Evolutionary conservation across 1,140 invertebrate genomes (phyloP).

Genomic region (Tachypleus tridentatus): DNA sequence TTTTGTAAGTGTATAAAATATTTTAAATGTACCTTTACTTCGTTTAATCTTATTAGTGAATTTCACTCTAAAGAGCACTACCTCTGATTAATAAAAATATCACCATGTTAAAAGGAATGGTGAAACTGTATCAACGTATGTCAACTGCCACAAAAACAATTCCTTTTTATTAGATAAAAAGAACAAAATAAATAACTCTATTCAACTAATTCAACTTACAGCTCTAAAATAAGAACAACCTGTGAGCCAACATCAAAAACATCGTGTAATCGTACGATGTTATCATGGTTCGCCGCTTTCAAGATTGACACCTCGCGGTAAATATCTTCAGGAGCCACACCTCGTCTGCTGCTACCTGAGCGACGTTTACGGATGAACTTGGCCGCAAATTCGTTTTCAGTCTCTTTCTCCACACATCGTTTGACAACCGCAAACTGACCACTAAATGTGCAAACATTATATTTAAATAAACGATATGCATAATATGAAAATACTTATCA

Average conservation of each 20-base stretch:
- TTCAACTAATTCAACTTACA: constrained; percentile 33
- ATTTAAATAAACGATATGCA: not conserved
- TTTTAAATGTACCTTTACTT: no score
- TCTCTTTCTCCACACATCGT: constrained; percentile 33
- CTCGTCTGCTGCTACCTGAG: constrained; percentile 31
- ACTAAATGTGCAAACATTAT: constrained; percentile 26
- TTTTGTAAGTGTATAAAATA: no score
- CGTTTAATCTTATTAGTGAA: no score
- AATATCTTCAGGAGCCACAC: constrained; percentile 41
- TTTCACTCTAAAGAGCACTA: no score
- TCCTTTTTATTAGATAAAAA: no score
- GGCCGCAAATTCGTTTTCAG: constrained; percentile 39
- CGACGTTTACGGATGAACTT: constrained; percentile 44
- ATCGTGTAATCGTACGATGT: constrained; percentile 43
- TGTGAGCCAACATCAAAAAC: constrained; percentile 40
- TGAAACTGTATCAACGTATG: no score
- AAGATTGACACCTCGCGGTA: constrained; percentile 43
- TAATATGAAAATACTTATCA: not conserved
- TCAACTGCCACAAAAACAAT: no score
- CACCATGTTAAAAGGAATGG: no score
- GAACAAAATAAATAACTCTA: no score
- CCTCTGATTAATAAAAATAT: no score
- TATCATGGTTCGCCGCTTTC: constrained; percentile 38
- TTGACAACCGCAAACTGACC: constrained; percentile 45
- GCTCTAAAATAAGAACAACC: constrained; percentile 43